A percentile compares a stretch with the other conserved stretches of the same genome.
Conservation (phyloP, 2,888 invertebrate species). For the Zeuzera pyrina region DNA sequence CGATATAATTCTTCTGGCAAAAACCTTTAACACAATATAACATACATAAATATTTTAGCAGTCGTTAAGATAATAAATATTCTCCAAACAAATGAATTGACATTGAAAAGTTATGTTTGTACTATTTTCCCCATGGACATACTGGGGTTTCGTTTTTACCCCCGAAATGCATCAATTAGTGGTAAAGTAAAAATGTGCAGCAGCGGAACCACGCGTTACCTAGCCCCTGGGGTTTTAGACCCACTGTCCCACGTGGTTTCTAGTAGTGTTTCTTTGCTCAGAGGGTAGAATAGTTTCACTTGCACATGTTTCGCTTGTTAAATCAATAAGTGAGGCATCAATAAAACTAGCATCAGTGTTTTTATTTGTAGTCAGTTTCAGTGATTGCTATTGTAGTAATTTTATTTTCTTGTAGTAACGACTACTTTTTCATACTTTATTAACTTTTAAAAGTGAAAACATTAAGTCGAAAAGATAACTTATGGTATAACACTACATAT, state of each 20-base stretch:
- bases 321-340: slow-evolving; percentile 36
- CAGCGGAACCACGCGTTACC: slow-evolving; percentile 59
- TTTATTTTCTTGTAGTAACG: no score
- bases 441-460: no score
- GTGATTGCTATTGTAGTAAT: no score
- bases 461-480: no score
- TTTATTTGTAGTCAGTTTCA: no score
- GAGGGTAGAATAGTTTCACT: slow-evolving; percentile 49
- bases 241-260: slow-evolving; percentile 51
- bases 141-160: slow-evolving; percentile 44
- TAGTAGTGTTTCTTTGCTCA: slow-evolving; percentile 67
- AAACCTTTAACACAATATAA: no score
- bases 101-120: slow-evolving; percentile 53
- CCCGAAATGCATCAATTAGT: slow-evolving; percentile 68
- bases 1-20: no score
- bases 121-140: slow-evolving; percentile 39
- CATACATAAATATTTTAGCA: no score
- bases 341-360: slow-evolving; percentile 7
- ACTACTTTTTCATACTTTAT: no score
- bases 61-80: no score
- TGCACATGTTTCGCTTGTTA: slow-evolving; percentile 62
- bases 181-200: slow-evolving; percentile 68
- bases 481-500: slow-evolving; percentile 61
- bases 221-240: slow-evolving; percentile 36
- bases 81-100: slow-evolving; percentile 53